These are phyloP conservation scores for Penaeus vannamei DNA, from an alignment of 1,140 invertebrate genomes.

Conservation along the genomic window DNA sequence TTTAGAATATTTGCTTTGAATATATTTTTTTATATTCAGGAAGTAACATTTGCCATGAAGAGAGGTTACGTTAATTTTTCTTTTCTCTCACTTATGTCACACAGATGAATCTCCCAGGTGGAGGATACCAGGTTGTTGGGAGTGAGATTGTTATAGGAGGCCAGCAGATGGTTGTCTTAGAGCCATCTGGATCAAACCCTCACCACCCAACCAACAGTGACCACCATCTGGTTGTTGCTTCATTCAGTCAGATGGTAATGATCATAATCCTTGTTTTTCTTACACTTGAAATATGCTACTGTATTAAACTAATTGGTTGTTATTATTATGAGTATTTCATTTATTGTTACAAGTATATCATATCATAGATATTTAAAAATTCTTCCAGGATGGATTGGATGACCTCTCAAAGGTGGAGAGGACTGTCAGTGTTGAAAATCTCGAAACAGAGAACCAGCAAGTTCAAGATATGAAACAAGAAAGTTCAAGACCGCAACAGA, in stretches of 20 bases:
- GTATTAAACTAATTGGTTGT: no score
- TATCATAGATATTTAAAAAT: no score
- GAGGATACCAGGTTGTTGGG: constrained; percentile 54
- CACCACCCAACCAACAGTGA: constrained; percentile 26
- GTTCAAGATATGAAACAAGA: no score
- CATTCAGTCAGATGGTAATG: constrained; percentile 44
- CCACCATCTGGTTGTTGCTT: constrained; percentile 45
- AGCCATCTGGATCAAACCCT: not conserved
- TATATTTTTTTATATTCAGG: not conserved
- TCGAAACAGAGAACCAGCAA: no score
- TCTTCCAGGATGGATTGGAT: no score
- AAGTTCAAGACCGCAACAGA: no score
- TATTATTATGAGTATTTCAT: no score
- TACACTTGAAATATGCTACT: no score
- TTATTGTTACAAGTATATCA: no score
- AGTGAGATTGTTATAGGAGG: constrained; percentile 56
- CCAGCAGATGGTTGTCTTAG: constrained; percentile 39
- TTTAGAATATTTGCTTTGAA: not conserved
- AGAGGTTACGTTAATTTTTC: not conserved
- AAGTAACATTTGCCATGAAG: not conserved
- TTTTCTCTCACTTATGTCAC: not conserved
- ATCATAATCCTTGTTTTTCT: no score
- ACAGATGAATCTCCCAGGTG: constrained; percentile 53
- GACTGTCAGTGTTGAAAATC: no score
- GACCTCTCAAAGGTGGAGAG: no score